Percentiles rank a stretch among this genome's conserved stretches.
Evolutionary conservation across 2,888 invertebrate species (phyloP).

Genomic region (Andrena minutula): DNA sequence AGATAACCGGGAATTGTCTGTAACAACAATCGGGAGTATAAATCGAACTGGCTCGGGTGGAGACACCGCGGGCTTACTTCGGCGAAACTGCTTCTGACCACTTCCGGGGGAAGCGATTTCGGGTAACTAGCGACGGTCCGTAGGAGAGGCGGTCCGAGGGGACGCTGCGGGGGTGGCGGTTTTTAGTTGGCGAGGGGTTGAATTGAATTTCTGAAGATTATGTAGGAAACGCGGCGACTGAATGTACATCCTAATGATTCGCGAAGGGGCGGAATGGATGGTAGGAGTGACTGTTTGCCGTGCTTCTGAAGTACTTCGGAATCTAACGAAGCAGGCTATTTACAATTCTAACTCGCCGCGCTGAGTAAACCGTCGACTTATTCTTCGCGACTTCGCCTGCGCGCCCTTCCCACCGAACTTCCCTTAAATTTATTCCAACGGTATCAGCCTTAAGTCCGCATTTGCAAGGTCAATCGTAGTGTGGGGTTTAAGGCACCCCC

Average conservation of each 20-base stretch:
- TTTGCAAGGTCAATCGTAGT: conserved; percentile 41
- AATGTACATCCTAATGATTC: too few species aligned
- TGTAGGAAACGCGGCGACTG: too few species aligned
- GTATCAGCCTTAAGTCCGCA: conserved; percentile 37
- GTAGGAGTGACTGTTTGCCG: too few species aligned
- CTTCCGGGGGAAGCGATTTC: neutral
- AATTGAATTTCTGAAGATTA: too few species aligned
- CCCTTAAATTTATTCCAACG: conserved; percentile 38
- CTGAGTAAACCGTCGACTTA: neutral
- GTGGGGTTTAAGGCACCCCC: conserved; percentile 11
- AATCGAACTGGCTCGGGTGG: conserved; percentile 5
- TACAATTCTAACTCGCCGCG: conserved; percentile 12
- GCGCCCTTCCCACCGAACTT: neutral
- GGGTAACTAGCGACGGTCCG: too few species aligned
- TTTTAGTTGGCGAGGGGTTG: too few species aligned
- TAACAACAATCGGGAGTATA: conserved; percentile 43
- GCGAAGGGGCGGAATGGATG: too few species aligned
- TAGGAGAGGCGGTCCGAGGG: too few species aligned
- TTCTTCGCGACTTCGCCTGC: neutral
- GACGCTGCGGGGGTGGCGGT: too few species aligned
- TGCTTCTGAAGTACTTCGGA: too few species aligned
- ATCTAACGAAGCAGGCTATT: too few species aligned
- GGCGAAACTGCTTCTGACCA: neutral
- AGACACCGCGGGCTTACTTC: conserved; percentile 4
- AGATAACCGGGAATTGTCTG: conserved; percentile 56